Evolutionary conservation across 2,113 vertebrate genomes (phyloP).

Genomic region (Pithys albifrons): DNA sequence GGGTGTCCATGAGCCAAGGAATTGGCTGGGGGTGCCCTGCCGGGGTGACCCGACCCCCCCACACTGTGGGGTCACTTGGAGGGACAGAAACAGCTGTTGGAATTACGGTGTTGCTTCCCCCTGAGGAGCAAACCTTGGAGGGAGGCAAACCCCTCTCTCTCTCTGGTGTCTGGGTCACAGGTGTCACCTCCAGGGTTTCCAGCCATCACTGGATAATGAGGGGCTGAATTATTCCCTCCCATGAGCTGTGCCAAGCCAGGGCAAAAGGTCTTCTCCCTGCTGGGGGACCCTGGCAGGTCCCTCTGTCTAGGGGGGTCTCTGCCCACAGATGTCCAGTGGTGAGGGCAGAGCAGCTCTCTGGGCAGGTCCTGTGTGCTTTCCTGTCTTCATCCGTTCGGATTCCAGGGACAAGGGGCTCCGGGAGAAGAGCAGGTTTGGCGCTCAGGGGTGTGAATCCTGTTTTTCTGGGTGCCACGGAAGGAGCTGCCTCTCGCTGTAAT

Average conservation of each 20-base stretch:
- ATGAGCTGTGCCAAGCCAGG: rapidly evolving
- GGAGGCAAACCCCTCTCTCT: not conserved
- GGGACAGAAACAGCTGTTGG: not conserved
- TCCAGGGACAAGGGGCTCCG: not conserved
- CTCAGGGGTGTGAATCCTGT: not conserved
- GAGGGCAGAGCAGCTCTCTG: not conserved
- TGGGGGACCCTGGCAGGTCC: not conserved
- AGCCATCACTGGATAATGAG: rapidly evolving
- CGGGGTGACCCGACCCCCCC: not conserved
- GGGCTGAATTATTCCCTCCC: not conserved
- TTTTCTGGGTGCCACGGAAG: not conserved
- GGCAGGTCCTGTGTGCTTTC: rapidly evolving
- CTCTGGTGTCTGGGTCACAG: rapidly evolving
- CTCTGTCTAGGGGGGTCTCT: not conserved
- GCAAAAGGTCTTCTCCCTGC: rapidly evolving
- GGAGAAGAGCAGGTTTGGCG: not conserved
- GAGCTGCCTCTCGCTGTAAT: not conserved
- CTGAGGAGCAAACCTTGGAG: not conserved
- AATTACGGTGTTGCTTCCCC: not conserved
- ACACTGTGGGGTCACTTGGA: not conserved
- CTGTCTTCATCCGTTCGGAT: rapidly evolving
- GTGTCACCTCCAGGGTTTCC: not conserved
- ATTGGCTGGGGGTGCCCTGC: not conserved
- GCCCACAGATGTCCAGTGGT: rapidly evolving
- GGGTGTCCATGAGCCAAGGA: rapidly evolving